These are phyloP conservation scores for Scotopteryx bipunctaria DNA, from an alignment of 2,888 invertebrate genomes.

Conservation along the genomic window DNA sequence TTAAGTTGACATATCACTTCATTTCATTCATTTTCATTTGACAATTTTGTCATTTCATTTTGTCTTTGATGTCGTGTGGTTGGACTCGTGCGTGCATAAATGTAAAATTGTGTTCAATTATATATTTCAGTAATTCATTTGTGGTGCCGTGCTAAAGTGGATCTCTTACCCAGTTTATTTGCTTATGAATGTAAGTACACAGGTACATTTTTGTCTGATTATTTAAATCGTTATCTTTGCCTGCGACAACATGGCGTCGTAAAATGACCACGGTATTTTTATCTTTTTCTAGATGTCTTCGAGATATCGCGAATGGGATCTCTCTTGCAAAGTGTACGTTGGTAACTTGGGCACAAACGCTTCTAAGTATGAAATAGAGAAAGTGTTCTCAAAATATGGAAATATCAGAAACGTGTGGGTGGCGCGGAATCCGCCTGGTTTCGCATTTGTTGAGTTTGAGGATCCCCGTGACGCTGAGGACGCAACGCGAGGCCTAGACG, in stretches of 20 bases:
- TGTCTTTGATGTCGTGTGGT: too few species aligned
- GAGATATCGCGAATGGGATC: conserved; percentile 90
- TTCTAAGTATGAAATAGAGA: conserved; percentile 94
- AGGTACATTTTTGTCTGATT: neutral
- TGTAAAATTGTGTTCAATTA: too few species aligned
- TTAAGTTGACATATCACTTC: too few species aligned
- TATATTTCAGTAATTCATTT: neutral
- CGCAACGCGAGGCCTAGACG: conserved; percentile 91
- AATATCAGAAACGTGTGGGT: conserved; percentile 96
- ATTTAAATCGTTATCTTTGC: neutral
- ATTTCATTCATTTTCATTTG: neutral
- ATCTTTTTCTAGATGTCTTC: conserved; percentile 86
- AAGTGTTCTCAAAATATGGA: conserved; percentile 94
- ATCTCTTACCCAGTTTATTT: neutral
- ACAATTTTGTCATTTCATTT: too few species aligned
- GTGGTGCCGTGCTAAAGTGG: neutral
- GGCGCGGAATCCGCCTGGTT: conserved; percentile 95
- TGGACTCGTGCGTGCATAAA: too few species aligned
- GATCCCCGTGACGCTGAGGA: conserved; percentile 95
- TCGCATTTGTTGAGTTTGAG: conserved; percentile 95
- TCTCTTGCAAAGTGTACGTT: conserved; percentile 96
- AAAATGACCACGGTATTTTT: conserved; percentile 35
- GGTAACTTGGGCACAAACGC: conserved; percentile 96
- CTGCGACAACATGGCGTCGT: conserved; percentile 9
- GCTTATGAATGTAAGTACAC: conserved; percentile 16